Evolutionary conservation across 2,797 vertebrate genomes (phyloP).

Genomic region (Typhlichthys subterraneus): DNA sequence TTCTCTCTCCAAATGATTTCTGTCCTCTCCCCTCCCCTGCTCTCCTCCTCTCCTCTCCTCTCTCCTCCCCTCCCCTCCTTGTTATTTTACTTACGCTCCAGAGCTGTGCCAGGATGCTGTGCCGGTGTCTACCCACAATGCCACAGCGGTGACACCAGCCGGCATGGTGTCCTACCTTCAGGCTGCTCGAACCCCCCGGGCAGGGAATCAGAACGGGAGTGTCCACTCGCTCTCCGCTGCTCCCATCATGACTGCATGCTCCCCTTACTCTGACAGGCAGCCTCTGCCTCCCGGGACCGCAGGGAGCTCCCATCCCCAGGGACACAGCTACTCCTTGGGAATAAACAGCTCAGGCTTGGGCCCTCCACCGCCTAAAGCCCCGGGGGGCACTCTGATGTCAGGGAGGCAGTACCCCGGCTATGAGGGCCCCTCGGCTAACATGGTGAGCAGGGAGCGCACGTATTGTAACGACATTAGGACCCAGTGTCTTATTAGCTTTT

Average conservation of each 20-base stretch:
- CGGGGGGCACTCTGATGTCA: conserved; percentile 58
- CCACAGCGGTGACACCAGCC: conserved; percentile 70
- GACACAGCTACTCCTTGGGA: conserved; percentile 77
- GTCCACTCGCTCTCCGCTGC: conserved; percentile 49
- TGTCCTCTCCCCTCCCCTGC: background rate
- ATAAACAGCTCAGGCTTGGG: conserved; percentile 71
- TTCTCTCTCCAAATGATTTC: background rate
- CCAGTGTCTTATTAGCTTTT: no score
- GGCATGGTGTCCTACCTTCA: conserved; percentile 84
- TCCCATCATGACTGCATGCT: conserved; percentile 36
- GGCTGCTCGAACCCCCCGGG: conserved; percentile 60
- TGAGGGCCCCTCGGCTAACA: conserved; percentile 60
- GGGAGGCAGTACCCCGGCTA: conserved; percentile 59
- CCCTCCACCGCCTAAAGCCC: conserved; percentile 65
- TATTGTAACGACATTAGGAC: no score
- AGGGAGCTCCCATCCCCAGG: conserved; percentile 65
- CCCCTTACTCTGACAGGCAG: conserved; percentile 76
- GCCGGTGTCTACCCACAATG: conserved; percentile 67
- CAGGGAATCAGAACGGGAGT: conserved; percentile 64
- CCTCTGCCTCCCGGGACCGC: conserved; percentile 68
- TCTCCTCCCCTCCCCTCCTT: background rate
- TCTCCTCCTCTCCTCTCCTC: background rate
- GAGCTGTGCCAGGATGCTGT: conserved; percentile 77
- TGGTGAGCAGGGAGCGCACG: conserved; percentile 70
- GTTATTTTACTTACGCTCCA: conserved; percentile 21